phyloP scores from a whole-genome alignment of 2,888 invertebrate species.

The Amaurobius ferox region DNA sequence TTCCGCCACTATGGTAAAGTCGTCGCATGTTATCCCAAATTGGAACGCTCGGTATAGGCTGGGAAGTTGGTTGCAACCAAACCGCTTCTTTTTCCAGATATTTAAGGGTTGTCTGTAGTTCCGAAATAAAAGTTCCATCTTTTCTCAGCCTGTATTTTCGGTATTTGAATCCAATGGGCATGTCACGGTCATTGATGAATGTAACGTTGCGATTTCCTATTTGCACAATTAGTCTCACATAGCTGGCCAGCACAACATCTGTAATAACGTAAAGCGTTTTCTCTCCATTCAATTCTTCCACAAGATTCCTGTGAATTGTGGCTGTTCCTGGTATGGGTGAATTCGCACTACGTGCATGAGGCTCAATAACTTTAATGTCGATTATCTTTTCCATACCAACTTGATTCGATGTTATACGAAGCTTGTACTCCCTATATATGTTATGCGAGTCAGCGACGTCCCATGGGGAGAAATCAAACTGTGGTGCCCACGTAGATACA shows the following conservation, averaged over 20 bases:
- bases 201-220: conserved; percentile 1
- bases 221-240: conserved; percentile 9
- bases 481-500: conserved; percentile 46
- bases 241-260: conserved; percentile 50
- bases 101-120: neutral
- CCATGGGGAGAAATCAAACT: conserved; percentile 56
- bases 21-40: neutral
- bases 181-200: conserved; percentile 14
- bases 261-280: conserved; percentile 42
- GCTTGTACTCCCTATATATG: conserved; percentile 38
- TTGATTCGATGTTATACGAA: conserved; percentile 16
- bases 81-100: neutral
- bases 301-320: conserved; percentile 38
- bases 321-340: conserved; percentile 7
- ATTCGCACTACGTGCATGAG: conserved; percentile 10
- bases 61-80: neutral
- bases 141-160: conserved; percentile 21
- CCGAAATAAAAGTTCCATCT: conserved; percentile 21
- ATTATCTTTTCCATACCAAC: conserved; percentile 13
- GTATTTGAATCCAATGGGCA: conserved; percentile 55
- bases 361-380: conserved; percentile 17
- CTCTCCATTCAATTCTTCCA: conserved; percentile 32
- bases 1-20: neutral
- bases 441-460: conserved; percentile 42
- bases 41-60: neutral